A percentile compares a stretch with the other conserved stretches of the same genome.
Evolutionary conservation across 1,140 invertebrate genomes (phyloP).

Genomic region (Cyclargus thomasi): DNA sequence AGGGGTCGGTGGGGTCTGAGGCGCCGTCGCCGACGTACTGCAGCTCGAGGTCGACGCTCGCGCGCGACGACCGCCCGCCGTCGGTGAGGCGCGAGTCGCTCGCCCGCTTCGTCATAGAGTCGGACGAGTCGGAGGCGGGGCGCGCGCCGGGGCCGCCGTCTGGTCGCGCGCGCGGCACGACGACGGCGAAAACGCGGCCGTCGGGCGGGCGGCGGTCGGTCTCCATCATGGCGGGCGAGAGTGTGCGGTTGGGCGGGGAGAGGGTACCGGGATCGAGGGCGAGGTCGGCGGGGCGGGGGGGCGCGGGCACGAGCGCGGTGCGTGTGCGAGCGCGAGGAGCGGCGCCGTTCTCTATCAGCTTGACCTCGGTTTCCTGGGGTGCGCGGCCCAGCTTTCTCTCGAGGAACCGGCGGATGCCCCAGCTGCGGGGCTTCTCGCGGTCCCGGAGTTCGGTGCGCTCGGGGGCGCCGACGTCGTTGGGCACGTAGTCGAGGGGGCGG

Average conservation of each 20-base stretch:
- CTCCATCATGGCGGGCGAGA: constrained; percentile 69
- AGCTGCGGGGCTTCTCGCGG: constrained; percentile 64
- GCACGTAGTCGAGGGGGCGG: constrained; percentile 83
- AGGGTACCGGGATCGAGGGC: constrained; percentile 63
- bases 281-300: constrained; percentile 52
- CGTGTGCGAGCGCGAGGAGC: constrained; percentile 39
- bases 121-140: constrained; percentile 58
- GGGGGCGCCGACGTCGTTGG: constrained; percentile 83
- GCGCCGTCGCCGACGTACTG: constrained; percentile 59
- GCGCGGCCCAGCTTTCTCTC: constrained; percentile 48
- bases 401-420: constrained; percentile 60
- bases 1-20: constrained; percentile 54
- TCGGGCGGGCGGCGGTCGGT: constrained; percentile 33
- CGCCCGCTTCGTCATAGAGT: constrained; percentile 58
- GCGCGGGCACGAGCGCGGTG: constrained; percentile 53
- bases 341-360: constrained; percentile 54
- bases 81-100: constrained; percentile 61
- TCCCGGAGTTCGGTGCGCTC: constrained; percentile 65
- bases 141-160: constrained; percentile 51
- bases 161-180: constrained; percentile 63
- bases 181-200: constrained; percentile 68
- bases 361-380: constrained; percentile 74
- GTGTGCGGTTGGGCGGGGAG: constrained; percentile 65
- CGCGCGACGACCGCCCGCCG: constrained; percentile 54
- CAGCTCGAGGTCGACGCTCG: constrained; percentile 59